A percentile compares a stretch with the other conserved stretches of the same genome.
Evolutionary conservation across 2,797 vertebrate genomes (phyloP).

Genomic region (Graptemys geographica): DNA sequence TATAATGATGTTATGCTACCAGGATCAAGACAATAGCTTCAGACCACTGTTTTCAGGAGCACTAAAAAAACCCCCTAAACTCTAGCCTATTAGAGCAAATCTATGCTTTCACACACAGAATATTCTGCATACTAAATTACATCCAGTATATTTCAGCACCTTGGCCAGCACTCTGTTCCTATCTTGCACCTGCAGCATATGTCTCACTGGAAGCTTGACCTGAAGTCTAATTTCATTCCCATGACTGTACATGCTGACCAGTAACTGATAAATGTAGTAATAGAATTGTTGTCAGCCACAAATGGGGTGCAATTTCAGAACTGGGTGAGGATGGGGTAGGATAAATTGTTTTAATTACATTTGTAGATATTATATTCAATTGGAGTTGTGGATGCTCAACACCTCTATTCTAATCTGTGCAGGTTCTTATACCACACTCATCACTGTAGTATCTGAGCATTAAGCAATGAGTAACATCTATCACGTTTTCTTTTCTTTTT

Average conservation of each 20-base stretch:
- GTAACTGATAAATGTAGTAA: background rate
- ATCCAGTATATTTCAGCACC: background rate
- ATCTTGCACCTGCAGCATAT: background rate
- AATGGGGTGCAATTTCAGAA: accelerated
- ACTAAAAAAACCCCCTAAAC: background rate
- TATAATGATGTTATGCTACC: background rate
- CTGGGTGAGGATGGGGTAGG: background rate
- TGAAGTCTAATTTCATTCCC: background rate
- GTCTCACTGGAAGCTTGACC: background rate
- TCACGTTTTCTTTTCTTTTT: background rate
- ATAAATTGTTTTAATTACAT: background rate
- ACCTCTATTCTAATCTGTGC: background rate
- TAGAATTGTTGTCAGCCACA: accelerated
- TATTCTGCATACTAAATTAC: background rate
- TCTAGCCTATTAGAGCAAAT: background rate
- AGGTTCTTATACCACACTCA: background rate
- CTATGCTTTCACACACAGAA: background rate
- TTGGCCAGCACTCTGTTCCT: accelerated
- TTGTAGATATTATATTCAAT: background rate
- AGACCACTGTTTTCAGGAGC: background rate
- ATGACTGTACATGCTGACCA: background rate
- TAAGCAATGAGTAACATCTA: background rate
- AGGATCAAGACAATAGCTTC: background rate
- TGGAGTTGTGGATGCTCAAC: background rate
- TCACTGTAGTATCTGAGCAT: background rate